Base-by-base conservation (phyloP, 1,140 invertebrate species). In the Anastatus disparis region DNA sequence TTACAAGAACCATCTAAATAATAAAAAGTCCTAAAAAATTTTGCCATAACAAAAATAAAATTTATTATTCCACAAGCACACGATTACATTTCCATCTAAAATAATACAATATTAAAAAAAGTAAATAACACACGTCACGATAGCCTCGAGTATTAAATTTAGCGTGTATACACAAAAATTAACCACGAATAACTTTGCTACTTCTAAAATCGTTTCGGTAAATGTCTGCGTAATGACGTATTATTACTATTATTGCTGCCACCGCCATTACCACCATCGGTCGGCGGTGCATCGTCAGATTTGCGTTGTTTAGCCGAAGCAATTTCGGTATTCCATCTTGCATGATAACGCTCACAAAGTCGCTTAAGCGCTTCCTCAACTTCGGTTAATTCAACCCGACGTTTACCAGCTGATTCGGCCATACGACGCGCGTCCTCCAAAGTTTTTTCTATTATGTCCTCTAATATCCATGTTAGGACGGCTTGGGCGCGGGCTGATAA, bases 361-460 rank as follows among this genome's bases (percentile, higher is more conserved):
- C 64, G 75, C 69, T 76, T 75, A 42, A 83, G 74, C 15, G 80
- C 79, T 62, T 72, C 67, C 69, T 82, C 79, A 27, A 81, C 27
- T 29, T 81, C 79, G 31, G 77, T 63, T 15, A 79, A 67, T 50
- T 77, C 76, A 56, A 82, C 75, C 62, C 74, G 70, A 40, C 52
- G 58, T 61, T 78, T 81, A 12, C 79, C 80, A 35, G 78, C 74
- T 8, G 71, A 48, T 58, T 78, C 74, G 35, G 81, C 80, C 68
- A 80, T 77, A 72, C 77, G 77, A 72, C 74, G 77, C 63, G 80
- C 81, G 38, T 81, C 77, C 71, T 79, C 77, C 26, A 82, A 75
- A 55, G 79, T 79, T 70, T 80, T 77, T 70, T 82, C 78, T 73
- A 83, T 79, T 74, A 83, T 78, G 74, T 81, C 81, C 72, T 79